Percentiles rank a stretch among this genome's conserved stretches.
Conservation (phyloP, 2,797 vertebrate species). For the Diglossa cyanea region DNA sequence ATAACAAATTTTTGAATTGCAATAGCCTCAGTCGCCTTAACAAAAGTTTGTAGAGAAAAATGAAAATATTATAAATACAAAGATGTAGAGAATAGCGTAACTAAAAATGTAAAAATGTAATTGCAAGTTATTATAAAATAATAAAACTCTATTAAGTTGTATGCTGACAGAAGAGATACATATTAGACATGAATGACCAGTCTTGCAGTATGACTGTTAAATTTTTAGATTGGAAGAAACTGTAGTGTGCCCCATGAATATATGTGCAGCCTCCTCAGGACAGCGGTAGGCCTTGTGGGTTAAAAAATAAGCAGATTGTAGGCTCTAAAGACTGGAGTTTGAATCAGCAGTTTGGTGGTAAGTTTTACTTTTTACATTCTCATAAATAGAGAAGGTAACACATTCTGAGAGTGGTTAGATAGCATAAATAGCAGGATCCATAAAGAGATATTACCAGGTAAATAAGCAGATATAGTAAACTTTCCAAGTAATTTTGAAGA, state of each 20-base stretch:
- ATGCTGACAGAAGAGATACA: background rate
- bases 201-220: background rate
- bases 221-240: background rate
- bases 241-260: background rate
- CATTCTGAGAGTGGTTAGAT: background rate
- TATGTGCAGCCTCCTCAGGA: background rate
- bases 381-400: background rate
- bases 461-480: background rate
- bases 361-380: background rate
- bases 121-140: background rate
- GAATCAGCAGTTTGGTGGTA: background rate
- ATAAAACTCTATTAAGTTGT: background rate
- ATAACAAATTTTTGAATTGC: background rate
- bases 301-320: background rate
- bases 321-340: background rate
- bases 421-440: background rate
- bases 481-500: background rate
- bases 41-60: background rate
- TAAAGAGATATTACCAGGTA: background rate
- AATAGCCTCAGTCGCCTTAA: background rate
- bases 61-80: background rate
- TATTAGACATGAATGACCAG: background rate
- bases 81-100: accelerated
- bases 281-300: background rate
- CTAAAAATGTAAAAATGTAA: background rate